Percentiles rank a stretch among this genome's conserved stretches.
Conservation (phyloP, 2,797 vertebrate species). For the Ambastaia sidthimunki region DNA sequence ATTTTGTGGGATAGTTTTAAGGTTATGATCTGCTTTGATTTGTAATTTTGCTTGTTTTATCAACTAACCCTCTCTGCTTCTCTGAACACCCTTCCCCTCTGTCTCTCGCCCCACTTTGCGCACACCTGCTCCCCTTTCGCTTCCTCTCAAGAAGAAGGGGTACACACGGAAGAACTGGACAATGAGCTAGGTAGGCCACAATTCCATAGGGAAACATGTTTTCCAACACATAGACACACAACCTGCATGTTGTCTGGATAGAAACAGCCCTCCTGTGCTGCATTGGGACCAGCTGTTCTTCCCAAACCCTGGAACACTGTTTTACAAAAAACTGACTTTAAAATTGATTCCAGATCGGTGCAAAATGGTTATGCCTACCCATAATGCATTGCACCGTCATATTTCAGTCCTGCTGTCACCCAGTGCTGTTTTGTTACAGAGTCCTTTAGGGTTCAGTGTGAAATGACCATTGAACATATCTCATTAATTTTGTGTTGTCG, state of each 20-base stretch:
- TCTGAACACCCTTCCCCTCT: conserved; percentile 32
- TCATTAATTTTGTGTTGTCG: conserved; percentile 34
- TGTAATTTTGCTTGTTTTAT: conserved; percentile 39
- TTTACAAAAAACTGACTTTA: neutral
- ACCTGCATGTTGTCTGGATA: conserved; percentile 1
- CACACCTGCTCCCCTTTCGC: conserved; percentile 76
- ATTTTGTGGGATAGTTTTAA: conserved; percentile 15
- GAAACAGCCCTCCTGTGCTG: conserved; percentile 3
- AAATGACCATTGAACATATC: neutral
- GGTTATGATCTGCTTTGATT: conserved; percentile 8
- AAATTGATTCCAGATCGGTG: conserved; percentile 36
- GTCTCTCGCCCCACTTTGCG: conserved; percentile 31
- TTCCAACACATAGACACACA: neutral
- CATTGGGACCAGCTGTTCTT: conserved; percentile 10
- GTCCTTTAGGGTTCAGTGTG: conserved; percentile 4
- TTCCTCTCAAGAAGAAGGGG: conserved; percentile 93
- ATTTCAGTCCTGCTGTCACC: neutral
- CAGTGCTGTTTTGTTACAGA: neutral
- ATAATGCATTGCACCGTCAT: neutral
- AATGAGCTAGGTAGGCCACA: conserved; percentile 92
- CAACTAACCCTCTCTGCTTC: conserved; percentile 26
- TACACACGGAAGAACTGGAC: conserved; percentile 99
- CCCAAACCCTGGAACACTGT: neutral
- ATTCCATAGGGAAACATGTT: conserved; percentile 57
- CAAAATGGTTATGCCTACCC: neutral